Evolutionary conservation across 2,113 vertebrate species (phyloP).

Genomic region (Dasyornis broadbenti): DNA sequence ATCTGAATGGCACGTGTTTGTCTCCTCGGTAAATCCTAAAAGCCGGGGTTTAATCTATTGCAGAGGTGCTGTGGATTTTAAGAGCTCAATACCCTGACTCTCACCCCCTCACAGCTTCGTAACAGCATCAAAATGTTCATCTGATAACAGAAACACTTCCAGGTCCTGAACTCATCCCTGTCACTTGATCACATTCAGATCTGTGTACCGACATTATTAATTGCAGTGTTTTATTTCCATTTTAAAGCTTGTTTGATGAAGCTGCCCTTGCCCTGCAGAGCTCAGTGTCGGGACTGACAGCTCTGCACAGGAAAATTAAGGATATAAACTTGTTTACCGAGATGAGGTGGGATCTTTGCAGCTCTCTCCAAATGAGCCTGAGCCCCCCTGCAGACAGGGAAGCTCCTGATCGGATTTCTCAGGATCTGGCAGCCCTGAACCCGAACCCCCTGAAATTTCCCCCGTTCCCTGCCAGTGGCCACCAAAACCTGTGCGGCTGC

Average conservation of each 20-base stretch:
- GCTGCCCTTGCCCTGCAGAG: background rate
- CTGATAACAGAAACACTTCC: background rate
- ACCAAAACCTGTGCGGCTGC: background rate
- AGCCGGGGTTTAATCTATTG: background rate
- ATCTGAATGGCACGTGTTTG: background rate
- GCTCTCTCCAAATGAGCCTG: background rate
- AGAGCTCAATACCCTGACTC: background rate
- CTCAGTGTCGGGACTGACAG: background rate
- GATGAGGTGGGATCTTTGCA: background rate
- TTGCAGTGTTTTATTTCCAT: background rate
- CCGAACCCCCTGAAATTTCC: background rate
- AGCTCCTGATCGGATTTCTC: background rate
- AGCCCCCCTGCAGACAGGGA: rapidly evolving
- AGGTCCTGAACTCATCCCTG: background rate
- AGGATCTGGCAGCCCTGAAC: background rate
- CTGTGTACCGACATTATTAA: background rate
- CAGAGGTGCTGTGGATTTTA: background rate
- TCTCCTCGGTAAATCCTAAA: background rate
- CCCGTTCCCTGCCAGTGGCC: constrained; percentile 22
- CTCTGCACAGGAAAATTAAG: background rate
- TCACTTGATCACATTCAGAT: background rate
- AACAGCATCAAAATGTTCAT: background rate
- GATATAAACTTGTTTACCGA: background rate
- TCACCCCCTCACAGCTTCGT: background rate
- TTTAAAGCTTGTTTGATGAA: background rate